These are phyloP conservation scores for Asobara japonica DNA, from an alignment of 1,140 invertebrate genomes.

Conservation along the genomic window DNA sequence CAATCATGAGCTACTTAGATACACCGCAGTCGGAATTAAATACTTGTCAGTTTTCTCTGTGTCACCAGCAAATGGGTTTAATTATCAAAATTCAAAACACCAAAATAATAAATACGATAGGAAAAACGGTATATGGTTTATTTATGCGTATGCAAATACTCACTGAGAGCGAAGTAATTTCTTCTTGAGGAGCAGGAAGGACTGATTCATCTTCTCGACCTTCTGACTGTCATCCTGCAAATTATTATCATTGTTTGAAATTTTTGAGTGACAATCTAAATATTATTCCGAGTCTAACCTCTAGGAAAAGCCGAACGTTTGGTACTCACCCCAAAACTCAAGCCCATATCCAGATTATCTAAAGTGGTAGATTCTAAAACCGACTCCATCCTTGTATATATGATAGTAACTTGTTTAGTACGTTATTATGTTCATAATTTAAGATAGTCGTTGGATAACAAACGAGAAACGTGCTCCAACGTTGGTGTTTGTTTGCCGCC, in stretches of 20 bases:
- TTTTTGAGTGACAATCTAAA: background rate
- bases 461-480: background rate
- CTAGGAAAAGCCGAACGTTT: background rate
- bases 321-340: background rate
- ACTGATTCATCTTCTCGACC: conserved; percentile 37
- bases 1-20: background rate
- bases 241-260: background rate
- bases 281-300: background rate
- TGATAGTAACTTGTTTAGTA: background rate
- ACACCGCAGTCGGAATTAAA: too few species aligned
- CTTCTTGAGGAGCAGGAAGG: conserved; percentile 43
- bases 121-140: background rate
- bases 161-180: conserved; percentile 51
- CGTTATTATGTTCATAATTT: background rate
- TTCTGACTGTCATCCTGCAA: conserved; percentile 36
- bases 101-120: background rate
- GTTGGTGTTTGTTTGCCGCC: background rate
- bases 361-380: background rate
- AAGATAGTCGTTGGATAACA: background rate
- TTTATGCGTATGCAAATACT: conserved; percentile 33
- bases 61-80: background rate
- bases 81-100: too few species aligned
- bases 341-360: background rate
- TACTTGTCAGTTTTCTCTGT: background rate
- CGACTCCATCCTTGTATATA: background rate